Percentiles rank a stretch among this genome's conserved stretches.
Conservation (phyloP, 92 coral and sea anemone species). For the Parazoanthus darwini region DNA sequence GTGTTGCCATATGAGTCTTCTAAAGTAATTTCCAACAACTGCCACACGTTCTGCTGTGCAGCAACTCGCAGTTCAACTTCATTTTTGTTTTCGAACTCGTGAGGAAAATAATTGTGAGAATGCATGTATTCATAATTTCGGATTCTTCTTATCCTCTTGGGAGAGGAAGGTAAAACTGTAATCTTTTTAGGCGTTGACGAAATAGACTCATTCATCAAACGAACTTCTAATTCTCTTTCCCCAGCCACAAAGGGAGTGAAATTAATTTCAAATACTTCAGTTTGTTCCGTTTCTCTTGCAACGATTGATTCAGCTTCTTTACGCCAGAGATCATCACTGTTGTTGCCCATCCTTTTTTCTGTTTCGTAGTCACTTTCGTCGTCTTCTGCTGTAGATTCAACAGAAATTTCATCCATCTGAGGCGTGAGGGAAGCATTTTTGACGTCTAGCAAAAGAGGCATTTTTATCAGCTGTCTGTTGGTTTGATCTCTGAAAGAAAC, state of each 20-base stretch:
- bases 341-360: too few relatives aligned
- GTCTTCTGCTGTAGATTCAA: not conserved
- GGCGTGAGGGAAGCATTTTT: not conserved
- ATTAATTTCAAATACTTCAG: not conserved
- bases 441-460: not conserved
- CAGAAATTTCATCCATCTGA: not conserved
- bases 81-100: not conserved
- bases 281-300: not conserved
- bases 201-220: not conserved
- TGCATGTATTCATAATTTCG: not conserved
- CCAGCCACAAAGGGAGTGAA: not conserved
- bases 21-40: not conserved
- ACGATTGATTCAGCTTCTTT: constrained; percentile 1
- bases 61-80: not conserved
- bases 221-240: constrained; percentile 8
- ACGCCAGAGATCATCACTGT: not conserved
- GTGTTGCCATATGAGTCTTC: constrained; percentile 7
- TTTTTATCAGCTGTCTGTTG: too few relatives aligned
- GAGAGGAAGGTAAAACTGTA: not conserved
- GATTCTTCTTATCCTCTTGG: not conserved
- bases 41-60: constrained; percentile 14
- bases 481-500: not conserved
- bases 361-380: too few relatives aligned
- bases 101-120: not conserved
- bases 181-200: not conserved